phyloP scores from a whole-genome alignment of 2,797 vertebrate genomes.

The Erpetoichthys calabaricus region DNA sequence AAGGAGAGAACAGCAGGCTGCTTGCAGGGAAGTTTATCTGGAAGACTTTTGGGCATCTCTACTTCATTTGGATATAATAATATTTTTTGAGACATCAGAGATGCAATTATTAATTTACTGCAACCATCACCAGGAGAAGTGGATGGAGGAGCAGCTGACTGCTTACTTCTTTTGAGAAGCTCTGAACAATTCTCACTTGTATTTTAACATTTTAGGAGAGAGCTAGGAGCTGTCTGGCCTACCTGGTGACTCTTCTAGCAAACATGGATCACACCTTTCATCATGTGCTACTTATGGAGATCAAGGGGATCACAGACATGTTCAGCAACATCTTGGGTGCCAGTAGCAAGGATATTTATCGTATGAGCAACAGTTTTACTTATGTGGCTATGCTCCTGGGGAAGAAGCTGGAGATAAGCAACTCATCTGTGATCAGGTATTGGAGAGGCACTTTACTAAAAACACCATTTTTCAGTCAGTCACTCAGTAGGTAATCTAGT shows the following conservation, averaged over 20 bases:
- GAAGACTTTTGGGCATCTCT: no score
- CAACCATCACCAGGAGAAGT: no score
- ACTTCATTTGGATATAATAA: no score
- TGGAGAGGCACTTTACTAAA: rapidly evolving
- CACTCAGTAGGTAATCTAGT: no score
- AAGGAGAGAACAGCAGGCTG: no score
- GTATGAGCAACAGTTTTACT: constrained; percentile 88
- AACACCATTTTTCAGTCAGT: no score
- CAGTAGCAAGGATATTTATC: constrained; percentile 74
- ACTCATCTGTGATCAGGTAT: constrained; percentile 44
- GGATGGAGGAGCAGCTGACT: no score
- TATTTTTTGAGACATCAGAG: no score
- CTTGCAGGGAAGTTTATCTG: no score
- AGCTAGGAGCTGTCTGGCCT: constrained; percentile 61
- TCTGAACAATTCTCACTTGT: no score
- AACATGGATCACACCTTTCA: constrained; percentile 80
- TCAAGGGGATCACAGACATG: constrained; percentile 64
- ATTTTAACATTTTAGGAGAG: constrained; percentile 38
- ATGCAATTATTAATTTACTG: no score
- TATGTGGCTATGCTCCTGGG: constrained; percentile 68
- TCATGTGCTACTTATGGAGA: constrained; percentile 76
- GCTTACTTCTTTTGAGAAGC: no score
- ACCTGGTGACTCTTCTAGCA: constrained; percentile 72
- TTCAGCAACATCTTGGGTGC: constrained; percentile 60
- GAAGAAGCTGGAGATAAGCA: constrained; percentile 46